Base-by-base conservation (phyloP, 2,888 invertebrate genomes). In the Cheilosia vulpina region DNA sequence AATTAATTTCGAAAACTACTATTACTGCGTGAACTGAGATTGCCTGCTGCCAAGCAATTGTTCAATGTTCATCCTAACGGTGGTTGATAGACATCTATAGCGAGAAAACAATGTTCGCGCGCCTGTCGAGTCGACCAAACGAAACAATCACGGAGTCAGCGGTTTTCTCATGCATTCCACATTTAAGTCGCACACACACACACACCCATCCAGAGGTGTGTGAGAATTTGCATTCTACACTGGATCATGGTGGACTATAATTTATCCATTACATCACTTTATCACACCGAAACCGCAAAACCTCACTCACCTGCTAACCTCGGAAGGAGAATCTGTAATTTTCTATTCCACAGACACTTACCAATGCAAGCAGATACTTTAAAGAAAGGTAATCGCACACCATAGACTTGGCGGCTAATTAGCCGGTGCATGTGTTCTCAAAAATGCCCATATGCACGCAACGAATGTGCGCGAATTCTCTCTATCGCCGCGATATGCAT, bases 191-290 rank as follows among this genome's bases (percentile, higher is more conserved):
- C 1, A 24, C 19, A 31, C 19, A 34, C 31, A 19, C 38, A 55
- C 4, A 34, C 31, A 19, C 38, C 47, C 4, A 27, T 27, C 1
- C 27, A 27, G 1, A 17, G 57, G 43, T 81, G 68, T 69, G 41
- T 50, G 65, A 82, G 52, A 43, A 83, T 79, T 79, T 83, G 63
- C 79, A 63, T 73, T 79, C 72, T 57, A 62, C 66, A 52, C n/a
- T 63, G 57, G 43, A 21, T 17, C 34, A 19, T 27, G 65, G 47
- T 68, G 72, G 57, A 68, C 73, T 79, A 73, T 68, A 79, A 63
- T 78, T 79, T 73, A 73, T 83, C 78, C 38, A 73, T 83, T 83
- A 73, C 83, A 79, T 83, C 83, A 78, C 68, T 78, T 73, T 78
- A 72, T 73, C 83, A 73, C 66, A 63, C 34, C 19, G 50, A 66